Evolutionary conservation across 2,888 invertebrate species (phyloP).

Genomic region (Macrophya alboannulata): DNA sequence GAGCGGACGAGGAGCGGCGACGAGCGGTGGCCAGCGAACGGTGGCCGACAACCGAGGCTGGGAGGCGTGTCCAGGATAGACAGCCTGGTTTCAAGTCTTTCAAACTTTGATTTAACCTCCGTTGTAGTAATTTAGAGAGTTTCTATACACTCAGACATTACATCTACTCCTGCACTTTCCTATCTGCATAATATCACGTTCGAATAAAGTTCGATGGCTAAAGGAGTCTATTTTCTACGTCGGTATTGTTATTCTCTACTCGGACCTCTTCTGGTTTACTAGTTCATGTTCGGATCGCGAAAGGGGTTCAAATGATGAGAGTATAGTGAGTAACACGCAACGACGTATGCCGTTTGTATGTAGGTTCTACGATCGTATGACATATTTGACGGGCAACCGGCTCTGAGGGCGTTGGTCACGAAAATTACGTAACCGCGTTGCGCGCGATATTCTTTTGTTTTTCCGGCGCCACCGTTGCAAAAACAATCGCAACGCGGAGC

Average conservation of each 20-base stretch:
- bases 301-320: background rate
- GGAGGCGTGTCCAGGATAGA: slow-evolving; percentile 62
- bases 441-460: slow-evolving; percentile 23
- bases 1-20: slow-evolving; percentile 47
- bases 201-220: background rate
- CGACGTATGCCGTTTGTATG: background rate
- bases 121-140: background rate
- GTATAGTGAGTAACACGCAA: background rate
- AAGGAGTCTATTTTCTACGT: too few species aligned
- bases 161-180: background rate
- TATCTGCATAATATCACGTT: background rate
- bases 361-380: background rate
- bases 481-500: slow-evolving; percentile 22
- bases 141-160: background rate
- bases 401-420: slow-evolving; percentile 16
- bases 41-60: slow-evolving; percentile 64
- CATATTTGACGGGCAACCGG: background rate
- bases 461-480: slow-evolving; percentile 22
- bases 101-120: background rate
- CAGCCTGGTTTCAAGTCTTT: slow-evolving; percentile 49
- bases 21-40: slow-evolving; percentile 49
- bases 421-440: slow-evolving; percentile 10
- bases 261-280: background rate
- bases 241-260: background rate
- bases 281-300: background rate